Evolutionary conservation across 2,888 invertebrate species (phyloP), one percentile per base, ranked within the genome.

Genomic region (Pristionchus mayeri): DNA sequence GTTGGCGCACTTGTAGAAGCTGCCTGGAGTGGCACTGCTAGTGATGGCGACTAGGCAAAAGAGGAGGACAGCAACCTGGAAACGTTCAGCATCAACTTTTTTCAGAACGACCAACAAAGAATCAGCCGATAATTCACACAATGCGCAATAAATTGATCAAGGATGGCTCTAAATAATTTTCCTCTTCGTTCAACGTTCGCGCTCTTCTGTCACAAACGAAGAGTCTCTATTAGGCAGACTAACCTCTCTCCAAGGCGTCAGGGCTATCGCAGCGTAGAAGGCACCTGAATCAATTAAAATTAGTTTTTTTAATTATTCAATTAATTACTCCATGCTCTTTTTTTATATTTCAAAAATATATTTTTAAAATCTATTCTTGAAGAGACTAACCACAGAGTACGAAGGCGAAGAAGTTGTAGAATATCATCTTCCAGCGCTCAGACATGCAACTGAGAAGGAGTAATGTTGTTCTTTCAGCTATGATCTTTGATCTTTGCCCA

Each of bases 341-440:
- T n/a, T n/a, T n/a, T n/a, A n/a, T n/a, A n/a, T n/a, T n/a, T n/a
- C 21, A 76, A 76, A 44, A 24, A 44, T 13, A 37, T 37, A 21
- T 13, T 27, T 44, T 67, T 6, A 50, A 48, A 75, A 44, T n/a
- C 50, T 24, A n/a, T 21, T 1, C 21, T 57, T 48, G 7, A n/a
- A n/a, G n/a, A n/a, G n/a, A n/a, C n/a, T n/a, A n/a, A 84, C 83
- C 83, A 75, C 83, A 84, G 34, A 84, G 6, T 13, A 84, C 67
- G 37, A 84, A 84, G 1, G 71, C 71, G 30, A 52, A 52, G 52
- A 18, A 37, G n/a, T 84, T 84, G 71, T 71, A 84, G 52, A 84
- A 40, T 1, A 84, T 24, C 83, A 84, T 84, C 21, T 84, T 84
- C 30, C 40, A 6, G 11, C 83, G 34, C n/a, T 84, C 83, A 3